These are phyloP conservation scores for Sanderia malayensis DNA, from an alignment of 30 jellyfish, hydroid and myxozoan genomes.

Conservation along the genomic window DNA sequence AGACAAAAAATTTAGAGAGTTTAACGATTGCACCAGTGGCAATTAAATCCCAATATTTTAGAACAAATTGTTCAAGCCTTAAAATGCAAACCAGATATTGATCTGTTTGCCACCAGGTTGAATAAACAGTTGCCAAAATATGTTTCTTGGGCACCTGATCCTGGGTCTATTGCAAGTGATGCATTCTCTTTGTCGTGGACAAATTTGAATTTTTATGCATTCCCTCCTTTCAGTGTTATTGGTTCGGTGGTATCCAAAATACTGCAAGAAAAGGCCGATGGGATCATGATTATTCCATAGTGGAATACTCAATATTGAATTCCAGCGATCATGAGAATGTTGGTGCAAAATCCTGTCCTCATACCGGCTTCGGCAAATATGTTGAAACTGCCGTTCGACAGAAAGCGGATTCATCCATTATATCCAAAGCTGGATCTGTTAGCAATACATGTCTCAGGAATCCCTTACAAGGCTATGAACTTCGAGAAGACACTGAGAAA, in stretches of 20 bases:
- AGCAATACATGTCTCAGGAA: too few species aligned
- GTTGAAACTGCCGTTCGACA: too few species aligned
- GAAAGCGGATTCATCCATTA: too few species aligned
- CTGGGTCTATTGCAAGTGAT: constrained; percentile 24
- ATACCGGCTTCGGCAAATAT: too few species aligned
- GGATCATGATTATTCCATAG: not conserved
- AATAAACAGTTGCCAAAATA: not conserved
- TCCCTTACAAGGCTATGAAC: too few species aligned
- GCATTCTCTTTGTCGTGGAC: constrained; percentile 25
- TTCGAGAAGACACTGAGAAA: too few species aligned
- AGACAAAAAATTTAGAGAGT: constrained; percentile 30
- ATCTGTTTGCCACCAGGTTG: too few species aligned
- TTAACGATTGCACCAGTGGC: constrained; percentile 25
- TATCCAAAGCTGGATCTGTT: too few species aligned
- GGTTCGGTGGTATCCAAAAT: constrained; percentile 2
- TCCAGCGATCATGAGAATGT: constrained; percentile 6
- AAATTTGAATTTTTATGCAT: constrained; percentile 2
- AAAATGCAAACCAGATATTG: not conserved
- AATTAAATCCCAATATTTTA: not conserved
- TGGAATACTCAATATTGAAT: too few species aligned
- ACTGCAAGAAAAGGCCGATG: not conserved
- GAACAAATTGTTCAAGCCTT: not conserved
- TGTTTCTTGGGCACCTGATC: constrained; percentile 25
- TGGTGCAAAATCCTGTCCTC: constrained; percentile 11
- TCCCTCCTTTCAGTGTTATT: constrained; percentile 27